Percentiles rank a stretch among this genome's conserved stretches.
These are phyloP conservation scores for Chamaetylas fuelleborni DNA, from an alignment of 2,113 vertebrate species.

Conservation along the genomic window DNA sequence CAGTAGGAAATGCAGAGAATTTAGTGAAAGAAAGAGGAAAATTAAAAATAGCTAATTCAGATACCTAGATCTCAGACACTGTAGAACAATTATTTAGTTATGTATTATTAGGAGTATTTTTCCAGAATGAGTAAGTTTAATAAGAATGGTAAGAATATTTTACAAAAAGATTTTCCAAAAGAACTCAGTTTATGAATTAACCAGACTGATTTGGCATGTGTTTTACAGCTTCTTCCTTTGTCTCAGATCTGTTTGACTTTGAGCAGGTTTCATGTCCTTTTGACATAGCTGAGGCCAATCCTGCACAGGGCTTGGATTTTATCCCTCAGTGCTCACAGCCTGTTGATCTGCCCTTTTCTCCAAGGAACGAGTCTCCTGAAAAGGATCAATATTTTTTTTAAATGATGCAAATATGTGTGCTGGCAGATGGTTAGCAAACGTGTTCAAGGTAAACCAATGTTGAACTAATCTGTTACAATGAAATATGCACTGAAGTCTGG, in stretches of 20 bases:
- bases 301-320: not conserved
- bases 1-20: not conserved
- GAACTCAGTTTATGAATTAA: not conserved
- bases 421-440: not conserved
- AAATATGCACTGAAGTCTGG: not conserved
- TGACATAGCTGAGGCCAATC: not conserved
- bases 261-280: not conserved
- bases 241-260: not conserved
- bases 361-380: not conserved
- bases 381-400: not conserved
- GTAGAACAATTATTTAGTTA: not conserved
- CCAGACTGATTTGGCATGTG: not conserved
- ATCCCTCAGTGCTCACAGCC: not conserved
- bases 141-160: not conserved
- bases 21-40: not conserved
- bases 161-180: not conserved
- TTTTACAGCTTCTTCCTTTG: not conserved
- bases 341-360: not conserved
- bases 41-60: not conserved
- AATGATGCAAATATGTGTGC: not conserved
- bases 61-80: not conserved
- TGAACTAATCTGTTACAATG: not conserved
- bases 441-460: not conserved
- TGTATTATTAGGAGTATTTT: not conserved
- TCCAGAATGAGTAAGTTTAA: not conserved